Base-by-base conservation (phyloP, 2,113 vertebrate species). In the Brachirus orientalis region DNA sequence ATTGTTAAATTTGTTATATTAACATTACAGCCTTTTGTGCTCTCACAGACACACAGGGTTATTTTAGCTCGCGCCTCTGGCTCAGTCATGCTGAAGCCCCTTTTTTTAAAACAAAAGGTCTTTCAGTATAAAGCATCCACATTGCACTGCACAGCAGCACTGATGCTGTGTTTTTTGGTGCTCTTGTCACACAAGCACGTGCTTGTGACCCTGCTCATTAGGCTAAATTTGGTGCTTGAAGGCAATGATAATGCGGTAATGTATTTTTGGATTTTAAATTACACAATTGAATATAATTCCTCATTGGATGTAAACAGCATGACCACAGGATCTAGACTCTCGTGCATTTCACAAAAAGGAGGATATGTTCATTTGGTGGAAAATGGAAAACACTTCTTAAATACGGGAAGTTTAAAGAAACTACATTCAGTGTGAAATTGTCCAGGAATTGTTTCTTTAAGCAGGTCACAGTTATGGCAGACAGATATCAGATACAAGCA, bases 31-130 rank as follows among this genome's bases (percentile, higher is more conserved):
- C 48, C 69, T 65, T 82, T 80, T 86, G 72, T 75, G 48, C 51
- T 33, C 18, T 28, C 20, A 41, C 55, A 72, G 17, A 41, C 66
- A 65, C 44, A 56, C 33, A 61, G 44, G 47, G 56, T 79, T 85
- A 70, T 79, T 89, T 81, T 77, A 66, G 80, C 62, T 77, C 69
- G 10, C 7, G 75, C 86, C 73, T 72, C 67, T 58, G 86, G 86
- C 47, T 79, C 79, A 75, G 84, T 86, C 84, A 79, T 81, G 77
- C 83, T 77, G 80, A 77, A 85, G 67, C 77, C 83, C 63, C 55
- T 75, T 82, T 80, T 28, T 28, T 77, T 67, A 38, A 85, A 80
- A 88, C 86, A 90, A 90, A 86, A 79, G 73, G 48, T 74, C 87
- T 86, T 90, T 90, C 45, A 86, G 76, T 69, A 63, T 64, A 68